A percentile compares a stretch with the other conserved stretches of the same genome.
These are phyloP conservation scores for Lacerta bilineata DNA, from an alignment of 2,797 vertebrate genomes.

Conservation along the genomic window DNA sequence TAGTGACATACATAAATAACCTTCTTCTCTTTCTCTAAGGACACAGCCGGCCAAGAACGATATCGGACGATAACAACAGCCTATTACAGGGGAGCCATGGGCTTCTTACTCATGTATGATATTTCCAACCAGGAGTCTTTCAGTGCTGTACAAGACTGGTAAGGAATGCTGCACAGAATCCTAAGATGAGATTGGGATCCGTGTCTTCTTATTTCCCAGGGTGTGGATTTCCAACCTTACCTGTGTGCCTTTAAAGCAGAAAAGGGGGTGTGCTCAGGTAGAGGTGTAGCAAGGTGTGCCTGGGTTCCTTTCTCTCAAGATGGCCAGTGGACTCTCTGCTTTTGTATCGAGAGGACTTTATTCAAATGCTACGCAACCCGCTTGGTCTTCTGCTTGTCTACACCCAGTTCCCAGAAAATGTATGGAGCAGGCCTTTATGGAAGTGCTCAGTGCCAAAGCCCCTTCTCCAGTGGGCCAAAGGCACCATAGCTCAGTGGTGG, in stretches of 20 bases:
- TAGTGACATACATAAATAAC: neutral
- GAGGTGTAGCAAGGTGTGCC: too few relatives aligned
- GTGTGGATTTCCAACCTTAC: neutral
- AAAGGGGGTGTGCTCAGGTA: neutral
- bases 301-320: neutral
- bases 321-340: neutral
- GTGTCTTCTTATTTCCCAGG: neutral
- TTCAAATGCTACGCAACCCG: neutral
- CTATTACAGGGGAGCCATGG: constrained; percentile 95
- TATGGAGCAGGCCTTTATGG: neutral
- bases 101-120: constrained; percentile 94
- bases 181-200: neutral
- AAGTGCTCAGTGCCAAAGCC: neutral
- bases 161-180: constrained; percentile 58
- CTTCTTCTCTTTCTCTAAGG: constrained; percentile 75
- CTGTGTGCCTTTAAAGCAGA: neutral
- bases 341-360: neutral
- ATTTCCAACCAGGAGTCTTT: constrained; percentile 92
- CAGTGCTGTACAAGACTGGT: constrained; percentile 92
- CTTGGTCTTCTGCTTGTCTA: neutral
- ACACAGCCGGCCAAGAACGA: constrained; percentile 93
- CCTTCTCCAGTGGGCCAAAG: neutral
- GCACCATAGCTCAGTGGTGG: neutral
- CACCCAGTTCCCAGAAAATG: neutral
- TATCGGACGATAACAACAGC: constrained; percentile 95